Evolutionary conservation across 2,113 vertebrate genomes (phyloP).

Genomic region (Campylomormyrus tamandua): DNA sequence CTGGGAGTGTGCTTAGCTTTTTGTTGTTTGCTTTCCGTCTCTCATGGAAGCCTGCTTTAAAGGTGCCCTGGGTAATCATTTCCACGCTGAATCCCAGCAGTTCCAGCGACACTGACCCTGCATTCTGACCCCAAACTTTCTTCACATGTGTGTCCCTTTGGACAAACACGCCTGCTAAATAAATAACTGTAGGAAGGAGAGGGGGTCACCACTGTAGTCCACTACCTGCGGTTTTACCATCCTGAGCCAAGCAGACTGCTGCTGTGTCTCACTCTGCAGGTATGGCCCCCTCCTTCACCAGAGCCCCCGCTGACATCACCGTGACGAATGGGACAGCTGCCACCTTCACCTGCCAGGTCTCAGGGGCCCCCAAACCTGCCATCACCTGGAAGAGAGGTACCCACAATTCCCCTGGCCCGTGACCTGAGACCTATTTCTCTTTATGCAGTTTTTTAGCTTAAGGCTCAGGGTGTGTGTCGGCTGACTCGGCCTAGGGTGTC

Average conservation of each 20-base stretch:
- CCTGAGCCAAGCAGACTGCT: neutral
- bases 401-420: neutral
- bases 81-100: neutral
- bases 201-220: neutral
- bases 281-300: slow-evolving; percentile 68
- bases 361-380: slow-evolving; percentile 80
- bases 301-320: slow-evolving; percentile 65
- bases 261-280: slow-evolving; percentile 52
- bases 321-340: slow-evolving; percentile 74
- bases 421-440: neutral
- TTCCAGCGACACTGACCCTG: neutral
- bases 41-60: neutral
- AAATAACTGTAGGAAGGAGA: neutral
- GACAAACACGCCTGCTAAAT: neutral
- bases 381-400: slow-evolving; percentile 87
- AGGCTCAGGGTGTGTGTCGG: neutral
- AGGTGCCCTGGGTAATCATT: neutral
- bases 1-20: neutral
- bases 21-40: neutral
- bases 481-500: too few relatives aligned
- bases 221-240: neutral
- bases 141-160: neutral
- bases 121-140: neutral
- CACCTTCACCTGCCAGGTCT: slow-evolving; percentile 63
- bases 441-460: neutral